Evolutionary conservation across 2,888 invertebrate species (phyloP).

Genomic region (Patella caerulea): DNA sequence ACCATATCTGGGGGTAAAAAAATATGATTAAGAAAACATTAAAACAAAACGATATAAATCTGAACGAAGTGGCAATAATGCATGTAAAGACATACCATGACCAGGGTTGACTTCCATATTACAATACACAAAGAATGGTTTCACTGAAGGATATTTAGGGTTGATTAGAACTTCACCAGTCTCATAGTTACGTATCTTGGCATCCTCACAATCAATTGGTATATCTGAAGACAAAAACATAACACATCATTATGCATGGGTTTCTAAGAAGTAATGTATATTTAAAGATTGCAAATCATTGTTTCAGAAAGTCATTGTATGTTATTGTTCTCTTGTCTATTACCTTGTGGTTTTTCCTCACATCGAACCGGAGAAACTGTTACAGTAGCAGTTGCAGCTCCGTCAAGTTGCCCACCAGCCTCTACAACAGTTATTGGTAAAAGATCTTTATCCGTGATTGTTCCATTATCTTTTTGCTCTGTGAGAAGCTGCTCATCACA

Average conservation of each 20-base stretch:
- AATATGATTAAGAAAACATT: no score
- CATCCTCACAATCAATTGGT: slow-evolving; percentile 43
- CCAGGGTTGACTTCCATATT: slow-evolving; percentile 48
- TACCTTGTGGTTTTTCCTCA: slow-evolving; percentile 51
- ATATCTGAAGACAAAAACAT: slow-evolving; percentile 36
- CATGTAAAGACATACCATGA: slow-evolving; percentile 36
- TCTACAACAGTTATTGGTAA: slow-evolving; percentile 42
- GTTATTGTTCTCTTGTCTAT: neutral
- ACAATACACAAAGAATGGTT: slow-evolving; percentile 61
- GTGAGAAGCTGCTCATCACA: slow-evolving; percentile 48
- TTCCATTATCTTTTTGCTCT: slow-evolving; percentile 42
- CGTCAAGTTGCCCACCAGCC: slow-evolving; percentile 34
- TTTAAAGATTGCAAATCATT: no score
- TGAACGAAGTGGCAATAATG: no score
- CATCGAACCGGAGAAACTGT: slow-evolving; percentile 35
- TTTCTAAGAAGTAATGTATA: no score
- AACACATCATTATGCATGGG: no score
- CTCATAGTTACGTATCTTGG: neutral
- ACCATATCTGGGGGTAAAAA: no score
- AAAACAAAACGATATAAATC: no score
- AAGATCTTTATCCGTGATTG: slow-evolving; percentile 38
- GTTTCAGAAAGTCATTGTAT: no score
- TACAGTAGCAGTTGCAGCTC: slow-evolving; percentile 32
- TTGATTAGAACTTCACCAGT: slow-evolving; percentile 56
- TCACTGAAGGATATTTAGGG: slow-evolving; percentile 32